A percentile compares a stretch with the other conserved stretches of the same genome.
Conservation (phyloP, 2,113 vertebrate species). For the Rhadina sibilatrix region DNA sequence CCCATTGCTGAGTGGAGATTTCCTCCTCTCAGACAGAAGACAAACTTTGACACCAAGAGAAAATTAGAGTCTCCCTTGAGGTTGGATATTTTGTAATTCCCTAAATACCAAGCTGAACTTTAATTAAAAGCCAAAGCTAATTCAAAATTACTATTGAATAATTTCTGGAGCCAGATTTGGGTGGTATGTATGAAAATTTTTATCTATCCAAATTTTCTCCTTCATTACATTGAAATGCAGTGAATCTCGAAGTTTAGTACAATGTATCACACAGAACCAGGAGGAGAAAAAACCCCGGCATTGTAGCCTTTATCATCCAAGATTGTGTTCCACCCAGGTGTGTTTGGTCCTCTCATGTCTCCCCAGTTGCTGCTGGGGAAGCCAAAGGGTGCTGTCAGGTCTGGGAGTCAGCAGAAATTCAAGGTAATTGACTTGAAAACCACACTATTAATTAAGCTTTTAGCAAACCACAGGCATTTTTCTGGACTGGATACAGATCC, state of each 20-base stretch:
- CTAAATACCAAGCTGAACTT: not conserved
- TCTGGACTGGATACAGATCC: not conserved
- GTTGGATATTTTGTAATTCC: not conserved
- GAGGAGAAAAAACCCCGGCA: fast-evolving
- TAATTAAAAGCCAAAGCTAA: not conserved
- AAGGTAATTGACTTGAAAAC: not conserved
- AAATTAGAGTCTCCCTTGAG: not conserved
- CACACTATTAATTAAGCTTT: not conserved
- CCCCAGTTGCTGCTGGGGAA: not conserved
- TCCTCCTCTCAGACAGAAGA: not conserved
- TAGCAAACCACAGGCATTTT: not conserved
- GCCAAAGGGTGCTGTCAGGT: not conserved
- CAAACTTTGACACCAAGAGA: not conserved
- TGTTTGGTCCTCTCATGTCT: not conserved
- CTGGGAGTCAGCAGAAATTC: not conserved
- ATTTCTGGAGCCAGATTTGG: not conserved
- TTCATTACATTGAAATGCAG: not conserved
- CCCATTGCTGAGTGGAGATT: not conserved
- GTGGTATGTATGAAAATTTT: not conserved
- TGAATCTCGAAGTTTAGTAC: not conserved
- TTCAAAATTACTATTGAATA: not conserved
- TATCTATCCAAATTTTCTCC: not conserved
- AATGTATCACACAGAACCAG: fast-evolving
- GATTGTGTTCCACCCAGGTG: fast-evolving
- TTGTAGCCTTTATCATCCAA: not conserved